phyloP scores from a whole-genome alignment of 2,113 vertebrate genomes.

The Datnioides undecimradiatus region DNA sequence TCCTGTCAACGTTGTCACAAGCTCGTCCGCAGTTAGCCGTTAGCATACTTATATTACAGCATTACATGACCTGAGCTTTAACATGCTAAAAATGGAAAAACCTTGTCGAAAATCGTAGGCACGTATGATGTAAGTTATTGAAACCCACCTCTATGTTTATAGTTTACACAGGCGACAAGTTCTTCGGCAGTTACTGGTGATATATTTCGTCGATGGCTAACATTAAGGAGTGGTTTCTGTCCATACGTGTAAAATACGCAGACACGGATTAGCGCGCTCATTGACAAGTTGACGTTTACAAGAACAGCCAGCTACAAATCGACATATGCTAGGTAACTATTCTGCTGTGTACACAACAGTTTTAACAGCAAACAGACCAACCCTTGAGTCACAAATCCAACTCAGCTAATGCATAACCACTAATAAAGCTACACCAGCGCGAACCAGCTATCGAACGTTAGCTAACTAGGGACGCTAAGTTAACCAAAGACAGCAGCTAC shows the following conservation, averaged over 20 bases:
- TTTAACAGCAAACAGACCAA: conserved; percentile 13
- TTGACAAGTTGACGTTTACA: background rate
- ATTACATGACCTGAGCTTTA: background rate
- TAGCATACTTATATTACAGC: background rate
- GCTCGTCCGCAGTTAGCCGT: conserved; percentile 1
- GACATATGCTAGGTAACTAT: background rate
- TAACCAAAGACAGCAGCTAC: conserved; percentile 54
- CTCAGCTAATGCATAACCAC: conserved; percentile 20
- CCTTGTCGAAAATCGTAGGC: background rate
- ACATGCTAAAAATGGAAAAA: background rate
- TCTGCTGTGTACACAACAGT: background rate
- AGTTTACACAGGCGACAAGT: conserved; percentile 7
- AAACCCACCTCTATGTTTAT: too few relatives aligned
- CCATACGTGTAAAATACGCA: conserved; percentile 23
- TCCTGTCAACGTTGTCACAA: conserved; percentile 23
- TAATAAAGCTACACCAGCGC: conserved; percentile 27
- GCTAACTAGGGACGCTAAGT: conserved; percentile 50
- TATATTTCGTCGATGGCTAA: conserved; percentile 29
- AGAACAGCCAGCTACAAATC: background rate
- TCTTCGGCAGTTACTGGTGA: background rate
- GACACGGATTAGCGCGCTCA: background rate
- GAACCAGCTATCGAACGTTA: conserved; percentile 51
- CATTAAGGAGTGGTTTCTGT: conserved; percentile 56
- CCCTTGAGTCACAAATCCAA: background rate
- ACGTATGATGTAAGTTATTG: background rate